Conservation (phyloP, 2,888 invertebrate genomes). For the Shargacucullia verbasci region DNA sequence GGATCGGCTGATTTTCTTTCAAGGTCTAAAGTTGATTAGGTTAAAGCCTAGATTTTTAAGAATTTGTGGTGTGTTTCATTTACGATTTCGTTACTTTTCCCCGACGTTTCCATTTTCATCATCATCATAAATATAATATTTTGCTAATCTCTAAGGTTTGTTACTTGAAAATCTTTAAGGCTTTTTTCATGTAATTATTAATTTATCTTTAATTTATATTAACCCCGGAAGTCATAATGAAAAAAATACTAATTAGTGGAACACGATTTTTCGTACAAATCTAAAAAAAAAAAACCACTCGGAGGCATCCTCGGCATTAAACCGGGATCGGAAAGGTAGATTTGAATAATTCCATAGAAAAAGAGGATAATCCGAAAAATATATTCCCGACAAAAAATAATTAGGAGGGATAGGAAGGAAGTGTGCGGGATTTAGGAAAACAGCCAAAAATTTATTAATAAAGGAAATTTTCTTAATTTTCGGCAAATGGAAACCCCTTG, state of each 20-base stretch:
- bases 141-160: too few relatives aligned
- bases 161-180: too few relatives aligned
- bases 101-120: too few relatives aligned
- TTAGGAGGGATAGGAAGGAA: conserved; percentile 43
- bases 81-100: too few relatives aligned
- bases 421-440: conserved; percentile 27
- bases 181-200: too few relatives aligned
- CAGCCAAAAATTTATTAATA: conserved; percentile 25
- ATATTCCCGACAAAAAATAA: conserved; percentile 48
- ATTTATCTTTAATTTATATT: background rate
- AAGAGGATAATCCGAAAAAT: conserved; percentile 25
- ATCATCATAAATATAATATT: too few relatives aligned
- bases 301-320: conserved; percentile 1
- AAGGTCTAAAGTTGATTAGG: too few relatives aligned
- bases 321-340: conserved; percentile 17
- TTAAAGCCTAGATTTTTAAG: too few relatives aligned
- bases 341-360: conserved; percentile 31
- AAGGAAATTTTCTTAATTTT: conserved; percentile 4
- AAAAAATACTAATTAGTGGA: conserved; percentile 26
- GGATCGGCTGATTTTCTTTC: too few relatives aligned
- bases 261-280: conserved; percentile 6
- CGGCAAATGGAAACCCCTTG: background rate
- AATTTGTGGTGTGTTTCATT: too few relatives aligned
- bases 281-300: conserved; percentile 5
- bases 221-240: conserved; percentile 3